phyloP scores from a whole-genome alignment of 2,797 vertebrate genomes.

The Sebastes nivosus region DNA sequence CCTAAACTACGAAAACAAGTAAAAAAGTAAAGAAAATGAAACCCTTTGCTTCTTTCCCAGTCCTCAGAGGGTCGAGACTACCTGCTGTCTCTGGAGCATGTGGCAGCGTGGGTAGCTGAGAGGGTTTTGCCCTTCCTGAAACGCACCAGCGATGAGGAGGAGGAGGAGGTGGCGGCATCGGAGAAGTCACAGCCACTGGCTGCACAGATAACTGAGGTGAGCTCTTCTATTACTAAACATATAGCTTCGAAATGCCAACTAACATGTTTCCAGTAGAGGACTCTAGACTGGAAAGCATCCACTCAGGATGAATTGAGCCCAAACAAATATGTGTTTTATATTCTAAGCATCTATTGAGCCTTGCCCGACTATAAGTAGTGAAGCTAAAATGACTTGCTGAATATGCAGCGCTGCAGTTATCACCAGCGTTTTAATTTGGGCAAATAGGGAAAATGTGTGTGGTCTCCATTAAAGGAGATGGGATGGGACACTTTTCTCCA shows the following conservation, averaged over 20 bases:
- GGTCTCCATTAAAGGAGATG: conserved; percentile 5
- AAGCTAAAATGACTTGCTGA: not conserved
- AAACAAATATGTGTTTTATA: not conserved
- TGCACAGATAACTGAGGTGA: conserved; percentile 87
- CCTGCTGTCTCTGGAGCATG: conserved; percentile 83
- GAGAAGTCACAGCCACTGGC: conserved; percentile 70
- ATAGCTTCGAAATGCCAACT: not conserved
- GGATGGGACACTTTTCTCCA: not conserved
- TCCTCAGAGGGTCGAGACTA: conserved; percentile 84
- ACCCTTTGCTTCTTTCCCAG: conserved; percentile 65
- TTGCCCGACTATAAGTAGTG: not conserved
- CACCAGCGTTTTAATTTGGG: conserved; percentile 1
- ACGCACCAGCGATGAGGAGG: conserved; percentile 32
- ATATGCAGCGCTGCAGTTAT: not conserved
- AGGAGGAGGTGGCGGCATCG: not conserved
- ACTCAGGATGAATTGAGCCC: not conserved
- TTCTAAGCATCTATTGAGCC: not conserved
- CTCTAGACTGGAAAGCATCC: not conserved
- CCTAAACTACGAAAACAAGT: not conserved
- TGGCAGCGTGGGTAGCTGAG: conserved; percentile 86
- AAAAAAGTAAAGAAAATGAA: not conserved
- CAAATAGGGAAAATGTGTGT: not conserved
- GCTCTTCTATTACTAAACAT: not conserved
- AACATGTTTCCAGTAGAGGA: not conserved
- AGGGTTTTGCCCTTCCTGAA: conserved; percentile 82